phyloP scores from a whole-genome alignment of 2,888 invertebrate genomes.

The Hipparchia semele region DNA sequence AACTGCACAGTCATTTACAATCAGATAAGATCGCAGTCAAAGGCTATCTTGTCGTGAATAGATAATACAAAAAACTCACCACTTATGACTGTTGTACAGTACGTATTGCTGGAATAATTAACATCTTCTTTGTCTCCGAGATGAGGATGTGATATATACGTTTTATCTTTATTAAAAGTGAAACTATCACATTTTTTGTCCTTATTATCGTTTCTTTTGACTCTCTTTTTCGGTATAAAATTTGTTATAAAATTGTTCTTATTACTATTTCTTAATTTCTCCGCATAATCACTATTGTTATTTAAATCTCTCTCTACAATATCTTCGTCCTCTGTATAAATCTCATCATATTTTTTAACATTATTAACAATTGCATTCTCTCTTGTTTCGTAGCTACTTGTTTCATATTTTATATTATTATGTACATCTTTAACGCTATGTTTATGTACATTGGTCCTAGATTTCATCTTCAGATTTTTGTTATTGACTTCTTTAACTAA shows the following conservation, averaged over 20 bases:
- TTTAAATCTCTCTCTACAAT: slow-evolving; percentile 47
- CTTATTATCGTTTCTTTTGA: slow-evolving; percentile 54
- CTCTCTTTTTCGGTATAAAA: slow-evolving; percentile 46
- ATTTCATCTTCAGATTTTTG: slow-evolving; percentile 44
- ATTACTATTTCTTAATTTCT: slow-evolving; percentile 40
- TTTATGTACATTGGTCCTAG: slow-evolving; percentile 51
- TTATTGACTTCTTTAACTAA: slow-evolving; percentile 47
- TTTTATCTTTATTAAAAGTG: slow-evolving; percentile 44
- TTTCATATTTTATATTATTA: slow-evolving; percentile 39
- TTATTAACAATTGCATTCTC: slow-evolving; percentile 34
- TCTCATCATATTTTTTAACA: slow-evolving; percentile 46
- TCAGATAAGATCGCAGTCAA: too few species aligned
- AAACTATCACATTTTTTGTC: slow-evolving; percentile 56
- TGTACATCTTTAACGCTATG: slow-evolving; percentile 40
- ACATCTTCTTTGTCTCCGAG: slow-evolving; percentile 48
- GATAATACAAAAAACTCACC: slow-evolving; percentile 53
- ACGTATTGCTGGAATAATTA: slow-evolving; percentile 59
- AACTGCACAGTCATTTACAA: too few species aligned
- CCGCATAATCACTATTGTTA: slow-evolving; percentile 48
- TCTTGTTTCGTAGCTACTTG: slow-evolving; percentile 36
- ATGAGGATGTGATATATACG: slow-evolving; percentile 60
- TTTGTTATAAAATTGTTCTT: slow-evolving; percentile 30
- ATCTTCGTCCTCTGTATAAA: slow-evolving; percentile 50
- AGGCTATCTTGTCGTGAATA: too few species aligned
- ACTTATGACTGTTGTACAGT: slow-evolving; percentile 63